Evolutionary conservation across 1,140 invertebrate genomes (phyloP).

Genomic region (Procambarus virginalis): DNA sequence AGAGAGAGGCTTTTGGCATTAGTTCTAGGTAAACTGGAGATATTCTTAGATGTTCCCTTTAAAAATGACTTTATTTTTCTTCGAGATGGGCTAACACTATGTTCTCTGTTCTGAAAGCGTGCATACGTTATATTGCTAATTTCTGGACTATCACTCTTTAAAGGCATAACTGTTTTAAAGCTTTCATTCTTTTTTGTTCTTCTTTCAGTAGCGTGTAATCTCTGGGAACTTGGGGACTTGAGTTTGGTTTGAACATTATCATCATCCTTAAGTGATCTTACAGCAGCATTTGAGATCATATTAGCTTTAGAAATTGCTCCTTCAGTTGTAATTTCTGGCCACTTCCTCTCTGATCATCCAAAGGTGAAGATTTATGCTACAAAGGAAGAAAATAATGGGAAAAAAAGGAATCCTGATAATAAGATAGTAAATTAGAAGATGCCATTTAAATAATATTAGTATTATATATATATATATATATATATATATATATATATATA

Average conservation of each 20-base stretch:
- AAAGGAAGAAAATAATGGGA: conserved; percentile 47
- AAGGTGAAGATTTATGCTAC: conserved; percentile 38
- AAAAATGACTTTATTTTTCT: conserved; percentile 9
- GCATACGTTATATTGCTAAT: conserved; percentile 37
- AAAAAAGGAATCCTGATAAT: conserved; percentile 44
- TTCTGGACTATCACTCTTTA: conserved; percentile 16
- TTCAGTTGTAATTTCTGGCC: conserved; percentile 22
- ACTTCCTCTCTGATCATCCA: conserved; percentile 18
- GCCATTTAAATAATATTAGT: no score
- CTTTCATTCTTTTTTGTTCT: not conserved
- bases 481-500: no score
- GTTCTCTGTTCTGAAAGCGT: conserved; percentile 18
- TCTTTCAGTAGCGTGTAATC: not conserved
- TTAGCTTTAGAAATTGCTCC: not conserved
- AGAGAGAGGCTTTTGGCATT: conserved; percentile 24
- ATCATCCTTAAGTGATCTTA: conserved; percentile 2
- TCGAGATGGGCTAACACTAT: conserved; percentile 18
- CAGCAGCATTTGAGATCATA: conserved; percentile 5
- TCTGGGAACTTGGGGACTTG: conserved; percentile 14
- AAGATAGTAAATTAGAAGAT: conserved; percentile 15
- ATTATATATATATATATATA: no score
- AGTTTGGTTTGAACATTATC: conserved; percentile 5
- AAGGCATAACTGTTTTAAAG: not conserved
- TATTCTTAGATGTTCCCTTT: conserved; percentile 16
- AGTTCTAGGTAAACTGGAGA: not conserved